These are phyloP conservation scores for Sapajus apella DNA, from an alignment of 2,113 vertebrate species.

Conservation along the genomic window DNA sequence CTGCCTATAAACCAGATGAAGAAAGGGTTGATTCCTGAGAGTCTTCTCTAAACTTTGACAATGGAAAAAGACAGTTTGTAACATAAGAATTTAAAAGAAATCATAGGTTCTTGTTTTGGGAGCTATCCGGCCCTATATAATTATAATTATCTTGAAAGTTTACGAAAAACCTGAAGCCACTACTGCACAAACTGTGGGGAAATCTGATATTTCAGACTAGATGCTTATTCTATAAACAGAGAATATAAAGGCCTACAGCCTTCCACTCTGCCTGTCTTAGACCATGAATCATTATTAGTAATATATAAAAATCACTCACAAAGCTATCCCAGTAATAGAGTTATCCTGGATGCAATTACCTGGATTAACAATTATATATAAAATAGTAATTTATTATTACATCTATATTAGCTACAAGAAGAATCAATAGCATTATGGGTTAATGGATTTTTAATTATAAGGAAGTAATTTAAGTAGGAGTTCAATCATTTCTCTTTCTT, in stretches of 20 bases:
- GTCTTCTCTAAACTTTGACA: not conserved
- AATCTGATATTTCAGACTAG: not conserved
- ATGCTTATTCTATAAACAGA: not conserved
- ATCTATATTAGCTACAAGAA: slow-evolving; percentile 37
- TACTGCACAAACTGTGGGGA: not conserved
- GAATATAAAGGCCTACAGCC: not conserved
- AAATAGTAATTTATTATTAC: slow-evolving; percentile 48
- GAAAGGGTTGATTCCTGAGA: not conserved
- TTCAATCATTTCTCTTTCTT: not conserved
- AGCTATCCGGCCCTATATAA: not conserved
- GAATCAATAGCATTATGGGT: slow-evolving; percentile 21
- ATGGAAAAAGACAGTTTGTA: not conserved
- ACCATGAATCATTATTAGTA: not conserved
- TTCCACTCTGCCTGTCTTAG: not conserved
- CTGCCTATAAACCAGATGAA: not conserved
- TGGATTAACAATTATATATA: slow-evolving; percentile 46
- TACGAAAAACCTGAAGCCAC: not conserved
- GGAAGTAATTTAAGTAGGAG: slow-evolving; percentile 47
- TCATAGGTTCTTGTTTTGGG: not conserved
- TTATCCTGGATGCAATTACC: slow-evolving; percentile 54
- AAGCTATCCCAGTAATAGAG: slow-evolving; percentile 33
- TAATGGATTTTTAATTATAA: slow-evolving; percentile 64
- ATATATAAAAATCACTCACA: slow-evolving; percentile 28
- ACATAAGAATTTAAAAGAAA: not conserved
- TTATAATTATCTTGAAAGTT: not conserved